A percentile compares a stretch with the other conserved stretches of the same genome.
Evolutionary conservation across 2,888 invertebrate species (phyloP).

Genomic region (Exephanes ischioxanthus): DNA sequence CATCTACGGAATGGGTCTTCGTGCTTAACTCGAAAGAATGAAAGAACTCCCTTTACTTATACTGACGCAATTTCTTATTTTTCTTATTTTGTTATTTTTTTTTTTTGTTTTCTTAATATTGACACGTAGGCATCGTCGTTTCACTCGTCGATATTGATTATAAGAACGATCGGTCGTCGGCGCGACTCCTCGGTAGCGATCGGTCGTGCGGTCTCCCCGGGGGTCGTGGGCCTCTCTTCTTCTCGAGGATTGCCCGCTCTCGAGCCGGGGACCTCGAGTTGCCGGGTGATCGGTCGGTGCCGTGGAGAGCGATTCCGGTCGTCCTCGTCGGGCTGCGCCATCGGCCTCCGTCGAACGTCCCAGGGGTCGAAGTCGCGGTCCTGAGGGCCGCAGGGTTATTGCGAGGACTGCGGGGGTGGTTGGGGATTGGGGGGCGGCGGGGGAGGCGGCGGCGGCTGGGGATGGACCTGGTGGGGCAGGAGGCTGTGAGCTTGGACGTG

Average conservation of each 20-base stretch:
- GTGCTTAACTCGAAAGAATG: constrained; percentile 11
- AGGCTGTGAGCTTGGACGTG: constrained; percentile 82
- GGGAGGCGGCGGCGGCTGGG: constrained; percentile 83
- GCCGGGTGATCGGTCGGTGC: too few species aligned
- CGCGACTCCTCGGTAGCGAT: constrained; percentile 47
- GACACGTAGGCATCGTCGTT: constrained; percentile 68
- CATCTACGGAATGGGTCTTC: not conserved
- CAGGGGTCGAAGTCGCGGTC: constrained; percentile 52
- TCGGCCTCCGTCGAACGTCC: constrained; percentile 27
- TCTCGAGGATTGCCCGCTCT: not conserved
- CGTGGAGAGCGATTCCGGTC: not conserved
- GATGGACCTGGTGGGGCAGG: constrained; percentile 83
- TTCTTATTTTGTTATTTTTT: constrained; percentile 7
- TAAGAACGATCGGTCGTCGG: constrained; percentile 69
- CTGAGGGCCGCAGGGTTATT: constrained; percentile 78
- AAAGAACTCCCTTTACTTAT: constrained; percentile 57
- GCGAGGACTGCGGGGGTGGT: constrained; percentile 79
- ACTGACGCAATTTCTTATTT: constrained; percentile 64
- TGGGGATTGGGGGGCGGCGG: constrained; percentile 83
- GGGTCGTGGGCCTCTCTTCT: not conserved
- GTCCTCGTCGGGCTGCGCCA: not conserved
- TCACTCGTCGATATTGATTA: constrained; percentile 71
- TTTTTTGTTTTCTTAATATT: constrained; percentile 58
- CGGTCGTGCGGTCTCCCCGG: constrained; percentile 3
- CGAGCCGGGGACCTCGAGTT: too few species aligned